A percentile compares a stretch with the other conserved stretches of the same genome.
These are phyloP conservation scores for Styela clava DNA, from an alignment of 23 tunicate genomes.

Conservation along the genomic window DNA sequence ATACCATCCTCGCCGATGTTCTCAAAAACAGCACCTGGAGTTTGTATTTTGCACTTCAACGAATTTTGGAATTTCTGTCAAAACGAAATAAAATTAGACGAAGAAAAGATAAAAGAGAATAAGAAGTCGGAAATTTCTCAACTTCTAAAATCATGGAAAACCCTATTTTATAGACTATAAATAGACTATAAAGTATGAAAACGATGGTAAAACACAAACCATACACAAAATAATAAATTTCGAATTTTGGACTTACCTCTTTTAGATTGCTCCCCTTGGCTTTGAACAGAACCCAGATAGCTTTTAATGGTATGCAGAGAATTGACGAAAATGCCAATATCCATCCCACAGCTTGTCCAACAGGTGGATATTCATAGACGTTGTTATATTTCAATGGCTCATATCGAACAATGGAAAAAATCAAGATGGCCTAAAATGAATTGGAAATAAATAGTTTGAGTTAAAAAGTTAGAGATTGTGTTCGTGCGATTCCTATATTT, in stretches of 20 bases:
- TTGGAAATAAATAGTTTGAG: no score
- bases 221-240: background rate
- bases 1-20: background rate
- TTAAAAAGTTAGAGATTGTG: no score
- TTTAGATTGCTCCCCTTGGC: conserved; percentile 53
- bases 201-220: background rate
- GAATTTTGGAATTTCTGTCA: background rate
- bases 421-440: conserved; percentile 72
- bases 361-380: conserved; percentile 70
- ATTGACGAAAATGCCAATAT: conserved; percentile 76
- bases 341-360: conserved; percentile 91
- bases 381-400: conserved; percentile 83
- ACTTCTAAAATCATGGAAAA: no score
- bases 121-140: no score
- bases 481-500: no score
- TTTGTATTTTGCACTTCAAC: background rate
- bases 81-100: no score
- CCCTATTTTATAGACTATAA: no score
- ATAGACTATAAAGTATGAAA: no score
- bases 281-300: conserved; percentile 42
- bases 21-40: background rate
- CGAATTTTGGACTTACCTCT: conserved; percentile 42
- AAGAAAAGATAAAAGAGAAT: no score
- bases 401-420: conserved; percentile 71
- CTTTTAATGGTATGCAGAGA: conserved; percentile 59